Conservation (phyloP, 2,888 invertebrate species). For the Ischnura elegans region DNA sequence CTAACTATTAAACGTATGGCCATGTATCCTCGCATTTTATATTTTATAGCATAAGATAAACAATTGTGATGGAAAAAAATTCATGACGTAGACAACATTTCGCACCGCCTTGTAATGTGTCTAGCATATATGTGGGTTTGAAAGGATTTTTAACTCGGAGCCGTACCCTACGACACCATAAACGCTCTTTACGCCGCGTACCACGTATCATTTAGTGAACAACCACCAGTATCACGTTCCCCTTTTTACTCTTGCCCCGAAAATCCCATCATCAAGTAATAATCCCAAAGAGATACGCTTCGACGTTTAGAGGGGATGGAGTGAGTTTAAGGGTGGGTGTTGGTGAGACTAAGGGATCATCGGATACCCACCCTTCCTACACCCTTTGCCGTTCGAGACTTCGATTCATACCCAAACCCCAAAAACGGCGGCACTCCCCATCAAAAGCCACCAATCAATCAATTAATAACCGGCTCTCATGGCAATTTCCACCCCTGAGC, state of each 20-base stretch:
- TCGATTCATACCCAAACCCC: not conserved
- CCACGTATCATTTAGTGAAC: not conserved
- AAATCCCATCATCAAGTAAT: slow-evolving; percentile 21
- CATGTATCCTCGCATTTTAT: too few relatives aligned
- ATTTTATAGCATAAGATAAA: too few relatives aligned
- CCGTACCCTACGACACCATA: not conserved
- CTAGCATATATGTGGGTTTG: too few relatives aligned
- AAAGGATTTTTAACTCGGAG: too few relatives aligned
- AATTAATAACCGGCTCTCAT: slow-evolving; percentile 53
- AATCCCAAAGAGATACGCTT: slow-evolving; percentile 38
- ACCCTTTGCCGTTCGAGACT: not conserved
- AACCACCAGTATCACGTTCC: not conserved
- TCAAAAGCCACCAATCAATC: slow-evolving; percentile 57
- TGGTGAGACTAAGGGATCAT: slow-evolving; percentile 9
- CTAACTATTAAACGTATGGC: too few relatives aligned
- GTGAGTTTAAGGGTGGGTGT: not conserved
- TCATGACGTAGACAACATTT: too few relatives aligned
- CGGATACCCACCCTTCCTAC: not conserved
- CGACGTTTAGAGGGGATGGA: slow-evolving; percentile 54
- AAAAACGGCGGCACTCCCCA: not conserved
- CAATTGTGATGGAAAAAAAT: too few relatives aligned
- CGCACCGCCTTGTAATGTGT: too few relatives aligned
- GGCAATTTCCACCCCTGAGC: not conserved
- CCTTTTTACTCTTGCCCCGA: not conserved
- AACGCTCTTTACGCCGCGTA: not conserved